Base-by-base conservation (phyloP, 2,113 vertebrate genomes). In the Lipophrys pholis region DNA sequence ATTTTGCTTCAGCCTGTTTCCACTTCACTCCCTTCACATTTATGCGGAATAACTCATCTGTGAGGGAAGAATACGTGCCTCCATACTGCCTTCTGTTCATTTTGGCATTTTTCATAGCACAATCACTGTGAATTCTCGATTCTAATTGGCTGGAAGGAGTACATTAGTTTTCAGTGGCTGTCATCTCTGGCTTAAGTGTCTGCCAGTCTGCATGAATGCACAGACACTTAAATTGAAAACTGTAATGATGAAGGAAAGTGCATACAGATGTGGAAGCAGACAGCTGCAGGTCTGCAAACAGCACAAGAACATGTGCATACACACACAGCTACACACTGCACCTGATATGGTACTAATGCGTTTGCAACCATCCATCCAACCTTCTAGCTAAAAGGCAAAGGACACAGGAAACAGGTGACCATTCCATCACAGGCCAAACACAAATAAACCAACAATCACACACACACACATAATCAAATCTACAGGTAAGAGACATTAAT, bases 1-100 rank as follows among this genome's bases (percentile, higher is more conserved):
- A 68, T 78, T 81, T 81, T 50, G 68, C 53, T 63, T 68, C 30
- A 59, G 7, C 17, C 53, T 35, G 49, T 74, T 79, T 80, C 21
- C 30, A 57, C 43, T 61, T 64, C 62, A 53, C 15, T 58, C 15
- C 73, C 30, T 64, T 53, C 46, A 48, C 50, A 57, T 62, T 56
- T 82, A 54, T 35, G 17, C 16, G 51, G 11, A 50, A 81, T 62
- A 73, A 46, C 61, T 45, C 8, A 6, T 7, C 45, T 68, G 56
- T 57, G 51, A 58, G 9, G 4, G 35, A 60, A 49, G 14, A 17
- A 14, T 65, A 40, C 35, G 16, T 8, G 11, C 11, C 1, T 30
- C 64, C 39, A 43, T 52, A 41, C 40, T 46, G 14, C 7, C 36
- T 53, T 75, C 56, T 78, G 52, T 67, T 74, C 35, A 40, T 71